These are phyloP conservation scores for Sinodicranocentrus sp. DNA, from an alignment of 2,888 invertebrate species.

Conservation along the genomic window DNA sequence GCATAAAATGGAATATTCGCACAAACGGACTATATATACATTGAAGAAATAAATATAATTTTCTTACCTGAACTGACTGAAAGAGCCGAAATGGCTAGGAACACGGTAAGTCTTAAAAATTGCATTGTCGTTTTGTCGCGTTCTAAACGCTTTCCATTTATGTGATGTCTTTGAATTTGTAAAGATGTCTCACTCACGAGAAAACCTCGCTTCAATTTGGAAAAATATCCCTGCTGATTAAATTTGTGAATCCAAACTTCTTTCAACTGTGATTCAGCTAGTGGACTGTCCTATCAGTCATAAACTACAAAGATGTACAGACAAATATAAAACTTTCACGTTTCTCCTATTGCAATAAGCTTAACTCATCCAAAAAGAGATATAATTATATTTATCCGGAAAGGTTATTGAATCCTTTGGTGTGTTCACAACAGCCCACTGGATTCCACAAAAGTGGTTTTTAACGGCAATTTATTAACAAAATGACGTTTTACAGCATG, in stretches of 20 bases:
- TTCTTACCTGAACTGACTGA: slow-evolving; percentile 64
- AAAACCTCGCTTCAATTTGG: neutral
- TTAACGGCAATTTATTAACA: slow-evolving; percentile 49
- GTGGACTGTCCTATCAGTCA: slow-evolving; percentile 63
- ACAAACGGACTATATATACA: too few relatives aligned
- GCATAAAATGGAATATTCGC: too few relatives aligned
- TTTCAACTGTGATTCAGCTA: too few relatives aligned
- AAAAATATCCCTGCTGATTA: too few relatives aligned
- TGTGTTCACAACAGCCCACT: slow-evolving; percentile 7
- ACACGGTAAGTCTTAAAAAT: slow-evolving; percentile 60
- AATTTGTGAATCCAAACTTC: too few relatives aligned
- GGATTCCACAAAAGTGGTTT: slow-evolving; percentile 40
- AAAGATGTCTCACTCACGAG: neutral
- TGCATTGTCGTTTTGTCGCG: slow-evolving; percentile 48
- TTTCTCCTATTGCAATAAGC: too few relatives aligned
- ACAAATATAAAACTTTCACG: neutral
- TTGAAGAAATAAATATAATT: too few relatives aligned
- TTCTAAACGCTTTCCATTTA: slow-evolving; percentile 50
- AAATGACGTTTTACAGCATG: slow-evolving; percentile 39
- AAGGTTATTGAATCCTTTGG: neutral
- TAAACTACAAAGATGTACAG: neutral
- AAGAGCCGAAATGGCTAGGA: slow-evolving; percentile 55
- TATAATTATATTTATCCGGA: too few relatives aligned
- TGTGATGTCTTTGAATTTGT: neutral
- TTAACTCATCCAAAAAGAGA: too few relatives aligned